These are phyloP conservation scores for Aspiorhynchus laticeps DNA, from an alignment of 2,113 vertebrate genomes.

Conservation along the genomic window DNA sequence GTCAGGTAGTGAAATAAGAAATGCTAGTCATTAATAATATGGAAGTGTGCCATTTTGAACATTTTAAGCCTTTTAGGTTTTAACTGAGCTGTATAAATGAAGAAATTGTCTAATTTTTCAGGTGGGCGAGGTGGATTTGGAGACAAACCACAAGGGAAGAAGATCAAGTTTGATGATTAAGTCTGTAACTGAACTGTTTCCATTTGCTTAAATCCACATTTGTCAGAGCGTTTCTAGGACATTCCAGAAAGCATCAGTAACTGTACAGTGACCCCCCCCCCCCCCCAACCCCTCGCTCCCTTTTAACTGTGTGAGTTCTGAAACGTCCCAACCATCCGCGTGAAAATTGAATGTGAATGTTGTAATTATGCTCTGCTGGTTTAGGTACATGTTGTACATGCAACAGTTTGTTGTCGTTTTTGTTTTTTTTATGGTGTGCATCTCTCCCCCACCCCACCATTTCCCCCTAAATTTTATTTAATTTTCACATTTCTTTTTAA, in stretches of 20 bases:
- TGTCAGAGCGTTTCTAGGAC: slow-evolving; percentile 92
- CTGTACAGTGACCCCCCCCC: slow-evolving; percentile 67
- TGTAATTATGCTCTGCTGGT: slow-evolving; percentile 66
- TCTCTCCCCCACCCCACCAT: background rate
- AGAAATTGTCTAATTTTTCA: slow-evolving; percentile 17
- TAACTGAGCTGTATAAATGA: too few relatives aligned
- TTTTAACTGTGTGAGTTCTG: slow-evolving; percentile 63
- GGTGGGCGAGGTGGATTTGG: slow-evolving; percentile 81
- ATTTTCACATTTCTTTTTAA: slow-evolving; percentile 58
- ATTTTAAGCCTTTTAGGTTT: too few relatives aligned
- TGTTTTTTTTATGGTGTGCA: slow-evolving; percentile 56
- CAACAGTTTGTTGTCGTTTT: slow-evolving; percentile 63
- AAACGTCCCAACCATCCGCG: slow-evolving; percentile 59
- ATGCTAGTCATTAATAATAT: too few relatives aligned
- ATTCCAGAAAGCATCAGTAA: slow-evolving; percentile 85
- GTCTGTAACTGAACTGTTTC: slow-evolving; percentile 83
- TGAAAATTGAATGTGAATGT: slow-evolving; percentile 69
- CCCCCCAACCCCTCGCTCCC: slow-evolving; percentile 32
- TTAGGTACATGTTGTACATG: slow-evolving; percentile 75
- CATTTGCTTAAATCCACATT: slow-evolving; percentile 68
- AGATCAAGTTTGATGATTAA: slow-evolving; percentile 91
- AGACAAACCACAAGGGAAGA: slow-evolving; percentile 90
- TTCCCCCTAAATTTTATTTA: background rate
- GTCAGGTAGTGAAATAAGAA: too few relatives aligned
- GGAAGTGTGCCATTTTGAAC: too few relatives aligned